Conservation (phyloP, 2,797 vertebrate species). For the Dendrocincla tyrannina region DNA sequence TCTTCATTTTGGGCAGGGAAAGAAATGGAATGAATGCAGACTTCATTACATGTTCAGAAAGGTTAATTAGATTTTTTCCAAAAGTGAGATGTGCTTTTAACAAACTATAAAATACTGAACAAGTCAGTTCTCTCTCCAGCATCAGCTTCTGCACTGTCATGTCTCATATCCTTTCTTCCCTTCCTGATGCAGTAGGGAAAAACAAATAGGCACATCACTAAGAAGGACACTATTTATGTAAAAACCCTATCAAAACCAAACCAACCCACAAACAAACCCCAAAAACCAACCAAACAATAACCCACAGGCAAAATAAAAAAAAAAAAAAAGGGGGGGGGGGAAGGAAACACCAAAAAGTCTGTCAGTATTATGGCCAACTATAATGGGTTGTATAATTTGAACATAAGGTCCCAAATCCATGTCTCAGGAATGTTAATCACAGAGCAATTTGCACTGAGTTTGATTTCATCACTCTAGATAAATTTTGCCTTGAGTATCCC, state of each 20-base stretch:
- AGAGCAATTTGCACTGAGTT: neutral
- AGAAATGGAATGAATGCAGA: accelerated
- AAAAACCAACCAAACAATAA: no score
- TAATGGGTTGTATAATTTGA: neutral
- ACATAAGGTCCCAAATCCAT: neutral
- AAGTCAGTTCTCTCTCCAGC: neutral
- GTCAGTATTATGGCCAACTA: accelerated
- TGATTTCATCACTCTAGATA: neutral
- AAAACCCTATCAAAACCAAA: neutral
- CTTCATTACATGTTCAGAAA: neutral
- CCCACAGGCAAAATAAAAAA: no score
- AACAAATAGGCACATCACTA: neutral
- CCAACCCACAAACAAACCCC: neutral
- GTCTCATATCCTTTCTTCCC: neutral
- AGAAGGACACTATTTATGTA: neutral
- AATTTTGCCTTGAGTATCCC: neutral
- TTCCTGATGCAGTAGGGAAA: neutral
- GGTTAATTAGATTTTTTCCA: neutral
- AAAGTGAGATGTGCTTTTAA: neutral
- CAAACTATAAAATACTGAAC: neutral
- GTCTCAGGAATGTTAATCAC: neutral
- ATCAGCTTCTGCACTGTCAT: neutral
- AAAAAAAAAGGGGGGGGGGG: no score
- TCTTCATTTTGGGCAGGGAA: neutral
- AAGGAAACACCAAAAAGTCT: accelerated